A percentile compares a stretch with the other conserved stretches of the same genome.
These are phyloP conservation scores for Catamblyrhynchus diadema DNA, from an alignment of 2,797 vertebrate species.

Conservation along the genomic window DNA sequence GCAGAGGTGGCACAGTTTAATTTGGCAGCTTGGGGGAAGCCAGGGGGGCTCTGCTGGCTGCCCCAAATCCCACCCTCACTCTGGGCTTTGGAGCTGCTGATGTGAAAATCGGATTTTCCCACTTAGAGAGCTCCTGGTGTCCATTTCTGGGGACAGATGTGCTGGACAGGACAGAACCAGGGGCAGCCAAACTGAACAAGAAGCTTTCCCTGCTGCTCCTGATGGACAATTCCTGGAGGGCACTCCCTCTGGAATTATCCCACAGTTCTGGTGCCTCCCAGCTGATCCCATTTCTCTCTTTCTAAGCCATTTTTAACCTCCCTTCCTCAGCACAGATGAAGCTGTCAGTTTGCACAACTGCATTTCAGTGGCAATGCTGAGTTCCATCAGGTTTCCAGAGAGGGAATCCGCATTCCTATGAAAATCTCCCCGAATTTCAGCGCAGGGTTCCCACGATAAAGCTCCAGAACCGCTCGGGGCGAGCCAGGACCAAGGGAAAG, in stretches of 20 bases:
- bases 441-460: background rate
- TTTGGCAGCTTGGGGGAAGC: background rate
- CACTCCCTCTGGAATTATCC: background rate
- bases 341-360: constrained; percentile 50
- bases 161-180: background rate
- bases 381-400: constrained; percentile 20
- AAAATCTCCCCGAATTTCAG: background rate
- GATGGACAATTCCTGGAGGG: background rate
- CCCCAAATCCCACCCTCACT: background rate
- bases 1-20: background rate
- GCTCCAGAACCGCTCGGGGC: background rate
- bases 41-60: background rate
- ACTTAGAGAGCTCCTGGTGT: background rate
- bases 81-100: background rate
- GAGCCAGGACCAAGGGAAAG: constrained; percentile 17
- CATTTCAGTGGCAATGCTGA: constrained; percentile 47
- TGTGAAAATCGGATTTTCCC: background rate
- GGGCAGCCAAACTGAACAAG: background rate
- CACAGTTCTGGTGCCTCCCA: constrained; percentile 4
- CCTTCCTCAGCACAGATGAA: constrained; percentile 37
- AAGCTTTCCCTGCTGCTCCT: background rate
- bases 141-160: background rate
- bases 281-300: background rate
- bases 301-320: constrained; percentile 61
- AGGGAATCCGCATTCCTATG: background rate